phyloP scores from a whole-genome alignment of 1,140 invertebrate genomes.

The Drosophila mayri region DNA sequence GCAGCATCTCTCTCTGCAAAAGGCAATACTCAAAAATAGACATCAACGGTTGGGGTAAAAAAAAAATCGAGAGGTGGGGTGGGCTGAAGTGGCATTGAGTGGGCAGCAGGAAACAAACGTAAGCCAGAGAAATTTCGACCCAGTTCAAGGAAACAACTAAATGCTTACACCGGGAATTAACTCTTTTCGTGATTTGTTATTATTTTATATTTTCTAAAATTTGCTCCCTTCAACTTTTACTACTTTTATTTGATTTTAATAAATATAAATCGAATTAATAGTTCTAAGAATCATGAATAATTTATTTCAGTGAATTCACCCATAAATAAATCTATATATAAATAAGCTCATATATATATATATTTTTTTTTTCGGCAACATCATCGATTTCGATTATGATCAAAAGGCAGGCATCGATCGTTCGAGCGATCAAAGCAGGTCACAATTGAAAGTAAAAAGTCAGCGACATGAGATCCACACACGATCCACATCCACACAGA shows the following conservation, averaged over 20 bases:
- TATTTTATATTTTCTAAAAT: no score
- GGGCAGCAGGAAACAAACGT: slow-evolving; percentile 40
- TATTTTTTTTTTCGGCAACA: slow-evolving; percentile 63
- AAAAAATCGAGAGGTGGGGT: slow-evolving; percentile 5
- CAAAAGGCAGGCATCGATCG: slow-evolving; percentile 69
- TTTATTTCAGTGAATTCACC: background rate
- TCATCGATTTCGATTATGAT: slow-evolving; percentile 79
- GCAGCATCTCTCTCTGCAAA: slow-evolving; percentile 52
- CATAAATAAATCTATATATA: slow-evolving; percentile 16
- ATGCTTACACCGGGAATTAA: slow-evolving; percentile 17
- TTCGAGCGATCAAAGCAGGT: slow-evolving; percentile 71
- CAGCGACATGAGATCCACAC: slow-evolving; percentile 48
- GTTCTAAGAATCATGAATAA: background rate
- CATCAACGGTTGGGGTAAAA: slow-evolving; percentile 51
- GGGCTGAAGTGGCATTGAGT: slow-evolving; percentile 6
- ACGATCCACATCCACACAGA: slow-evolving; percentile 40
- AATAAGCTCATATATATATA: slow-evolving; percentile 24
- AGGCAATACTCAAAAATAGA: slow-evolving; percentile 70
- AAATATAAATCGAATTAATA: no score
- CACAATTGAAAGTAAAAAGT: slow-evolving; percentile 81
- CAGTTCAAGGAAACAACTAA: slow-evolving; percentile 51
- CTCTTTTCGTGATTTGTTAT: no score
- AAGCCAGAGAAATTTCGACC: slow-evolving; percentile 68
- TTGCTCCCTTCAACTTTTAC: background rate
- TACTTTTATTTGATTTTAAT: background rate